phyloP scores from a whole-genome alignment of 2,888 invertebrate species.

The Standfussiana lucernea region DNA sequence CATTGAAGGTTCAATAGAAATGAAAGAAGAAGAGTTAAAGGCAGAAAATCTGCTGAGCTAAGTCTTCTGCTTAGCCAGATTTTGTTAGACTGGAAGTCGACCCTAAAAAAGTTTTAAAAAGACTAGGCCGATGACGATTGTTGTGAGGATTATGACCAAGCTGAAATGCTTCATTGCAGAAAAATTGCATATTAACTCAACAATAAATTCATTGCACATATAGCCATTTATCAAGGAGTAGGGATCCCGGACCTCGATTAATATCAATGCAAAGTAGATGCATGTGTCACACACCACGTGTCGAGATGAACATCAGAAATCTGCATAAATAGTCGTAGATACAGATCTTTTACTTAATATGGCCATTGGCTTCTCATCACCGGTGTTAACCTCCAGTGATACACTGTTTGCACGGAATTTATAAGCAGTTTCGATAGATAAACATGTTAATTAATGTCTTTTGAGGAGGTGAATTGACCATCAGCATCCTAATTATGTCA shows the following conservation, averaged over 20 bases:
- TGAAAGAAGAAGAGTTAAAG: neutral
- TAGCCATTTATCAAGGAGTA: constrained; percentile 1
- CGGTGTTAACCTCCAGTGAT: constrained; percentile 26
- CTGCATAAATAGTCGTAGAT: constrained; percentile 40
- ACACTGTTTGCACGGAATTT: constrained; percentile 35
- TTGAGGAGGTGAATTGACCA: neutral
- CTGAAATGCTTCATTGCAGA: neutral
- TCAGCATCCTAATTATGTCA: constrained; percentile 16
- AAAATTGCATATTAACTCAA: neutral
- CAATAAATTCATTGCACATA: neutral
- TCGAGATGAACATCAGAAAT: constrained; percentile 29
- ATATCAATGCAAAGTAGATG: constrained; percentile 16
- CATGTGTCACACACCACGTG: constrained; percentile 43
- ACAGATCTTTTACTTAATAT: constrained; percentile 49
- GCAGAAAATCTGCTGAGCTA: neutral
- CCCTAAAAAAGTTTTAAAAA: neutral
- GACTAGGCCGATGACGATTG: neutral
- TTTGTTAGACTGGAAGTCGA: neutral
- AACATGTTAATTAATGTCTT: constrained; percentile 16
- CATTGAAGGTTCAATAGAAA: neutral
- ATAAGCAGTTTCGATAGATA: constrained; percentile 5
- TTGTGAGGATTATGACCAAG: neutral
- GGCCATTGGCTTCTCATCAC: constrained; percentile 30
- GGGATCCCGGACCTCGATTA: constrained; percentile 14
- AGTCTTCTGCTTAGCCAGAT: neutral